phyloP scores from a whole-genome alignment of 1,140 invertebrate genomes.

The Heterodera schachtii region DNA sequence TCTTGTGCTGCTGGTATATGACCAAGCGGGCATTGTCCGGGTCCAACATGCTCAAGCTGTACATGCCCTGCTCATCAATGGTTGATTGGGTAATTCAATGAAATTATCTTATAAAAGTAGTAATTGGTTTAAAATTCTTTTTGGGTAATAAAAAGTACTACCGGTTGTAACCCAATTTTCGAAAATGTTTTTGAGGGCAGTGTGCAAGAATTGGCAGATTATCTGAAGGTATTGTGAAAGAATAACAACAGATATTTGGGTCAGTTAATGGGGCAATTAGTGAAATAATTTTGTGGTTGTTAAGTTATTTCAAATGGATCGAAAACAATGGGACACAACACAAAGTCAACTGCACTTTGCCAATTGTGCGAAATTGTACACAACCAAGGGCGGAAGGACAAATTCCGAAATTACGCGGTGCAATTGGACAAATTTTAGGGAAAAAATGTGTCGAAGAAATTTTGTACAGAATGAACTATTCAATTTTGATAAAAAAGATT shows the following conservation, averaged over 20 bases:
- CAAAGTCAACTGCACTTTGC: neutral
- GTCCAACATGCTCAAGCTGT: neutral
- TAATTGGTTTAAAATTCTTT: no score
- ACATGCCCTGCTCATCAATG: neutral
- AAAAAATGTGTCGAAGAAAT: no score
- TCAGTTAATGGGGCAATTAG: neutral
- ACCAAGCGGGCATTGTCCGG: neutral
- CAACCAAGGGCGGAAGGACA: neutral
- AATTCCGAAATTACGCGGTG: no score
- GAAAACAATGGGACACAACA: neutral
- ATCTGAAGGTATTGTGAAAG: neutral
- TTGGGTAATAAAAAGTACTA: no score
- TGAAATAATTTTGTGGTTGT: neutral
- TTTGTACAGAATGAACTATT: no score
- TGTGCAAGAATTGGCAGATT: neutral
- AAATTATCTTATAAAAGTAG: no score
- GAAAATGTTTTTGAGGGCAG: no score
- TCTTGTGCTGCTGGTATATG: neutral
- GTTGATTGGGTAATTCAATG: no score
- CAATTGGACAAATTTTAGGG: no score
- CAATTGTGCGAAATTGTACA: conserved; percentile 1
- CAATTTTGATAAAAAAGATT: no score
- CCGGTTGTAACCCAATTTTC: no score
- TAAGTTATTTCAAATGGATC: conserved; percentile 8
- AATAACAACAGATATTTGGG: conserved; percentile 11